Conservation (phyloP, 2,797 vertebrate species). For the Poecilia velifera region DNA sequence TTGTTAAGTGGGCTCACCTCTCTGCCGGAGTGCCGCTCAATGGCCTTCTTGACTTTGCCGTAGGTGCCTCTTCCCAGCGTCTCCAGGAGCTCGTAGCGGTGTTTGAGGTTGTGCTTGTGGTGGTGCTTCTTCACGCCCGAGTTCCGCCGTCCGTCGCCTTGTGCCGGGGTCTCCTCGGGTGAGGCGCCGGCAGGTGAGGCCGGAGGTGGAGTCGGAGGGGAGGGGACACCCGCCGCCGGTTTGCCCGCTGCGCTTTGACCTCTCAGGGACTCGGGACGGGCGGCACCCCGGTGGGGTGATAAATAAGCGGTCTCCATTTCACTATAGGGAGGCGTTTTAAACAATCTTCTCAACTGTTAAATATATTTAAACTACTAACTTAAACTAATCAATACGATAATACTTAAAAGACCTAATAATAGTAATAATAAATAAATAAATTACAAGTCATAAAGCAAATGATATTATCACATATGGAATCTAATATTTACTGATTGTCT, state of each 20-base stretch:
- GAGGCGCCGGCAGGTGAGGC: conserved; percentile 52
- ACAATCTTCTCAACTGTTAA: conserved; percentile 68
- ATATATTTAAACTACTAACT: conserved; percentile 66
- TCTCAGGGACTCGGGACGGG: conserved; percentile 59
- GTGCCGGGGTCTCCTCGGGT: conserved; percentile 56
- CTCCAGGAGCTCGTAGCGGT: conserved; percentile 97
- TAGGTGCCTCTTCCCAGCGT: conserved; percentile 97
- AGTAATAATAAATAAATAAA: conserved; percentile 86
- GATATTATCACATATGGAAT: conserved; percentile 73
- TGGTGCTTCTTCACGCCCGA: conserved; percentile 95
- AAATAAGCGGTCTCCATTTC: conserved; percentile 80
- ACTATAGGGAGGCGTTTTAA: conserved; percentile 51
- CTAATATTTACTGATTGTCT: conserved; percentile 77
- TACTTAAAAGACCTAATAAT: conserved; percentile 78
- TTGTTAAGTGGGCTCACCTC: conserved; percentile 85
- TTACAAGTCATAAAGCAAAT: conserved; percentile 73
- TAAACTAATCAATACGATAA: conserved; percentile 74
- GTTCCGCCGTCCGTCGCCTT: conserved; percentile 78
- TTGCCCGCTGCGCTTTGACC: conserved; percentile 54
- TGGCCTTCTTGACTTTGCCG: conserved; percentile 97
- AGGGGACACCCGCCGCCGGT: conserved; percentile 52
- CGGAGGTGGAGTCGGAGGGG: conserved; percentile 50
- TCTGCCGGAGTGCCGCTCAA: conserved; percentile 94
- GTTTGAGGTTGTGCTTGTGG: conserved; percentile 99
- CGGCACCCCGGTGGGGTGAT: conserved; percentile 66